phyloP scores from a whole-genome alignment of 2,888 invertebrate genomes.

The Cyclophora punctaria region DNA sequence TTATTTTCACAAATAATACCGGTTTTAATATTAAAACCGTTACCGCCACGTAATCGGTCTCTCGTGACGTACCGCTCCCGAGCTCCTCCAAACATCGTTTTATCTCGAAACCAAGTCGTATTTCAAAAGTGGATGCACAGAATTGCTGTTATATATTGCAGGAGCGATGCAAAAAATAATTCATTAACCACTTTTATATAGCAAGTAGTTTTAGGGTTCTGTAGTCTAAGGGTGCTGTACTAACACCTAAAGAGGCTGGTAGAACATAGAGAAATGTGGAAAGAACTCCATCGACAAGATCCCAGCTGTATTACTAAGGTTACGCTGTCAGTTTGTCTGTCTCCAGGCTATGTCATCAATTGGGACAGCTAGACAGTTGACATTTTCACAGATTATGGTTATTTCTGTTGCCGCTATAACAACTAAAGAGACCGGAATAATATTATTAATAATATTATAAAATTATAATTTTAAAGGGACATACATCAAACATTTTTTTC shows the following conservation, averaged over 20 bases:
- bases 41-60: not conserved
- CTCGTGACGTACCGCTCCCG: not conserved
- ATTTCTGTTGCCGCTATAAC: not conserved
- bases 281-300: no score
- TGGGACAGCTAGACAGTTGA: no score
- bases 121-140: conserved; percentile 25
- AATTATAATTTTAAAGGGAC: no score
- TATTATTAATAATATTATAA: no score
- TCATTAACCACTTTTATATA: conserved; percentile 26
- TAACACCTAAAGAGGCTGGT: not conserved
- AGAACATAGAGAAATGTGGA: no score
- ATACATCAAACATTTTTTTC: no score
- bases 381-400: no score
- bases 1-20: not conserved
- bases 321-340: not conserved
- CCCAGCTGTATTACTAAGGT: not conserved
- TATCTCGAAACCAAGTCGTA: conserved; percentile 11
- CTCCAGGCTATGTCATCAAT: not conserved
- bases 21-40: not conserved
- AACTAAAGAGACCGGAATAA: no score
- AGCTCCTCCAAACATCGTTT: conserved; percentile 1
- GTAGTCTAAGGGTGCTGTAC: not conserved
- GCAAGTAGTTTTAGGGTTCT: not conserved
- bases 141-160: conserved; percentile 34
- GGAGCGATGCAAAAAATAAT: conserved; percentile 24